phyloP scores from a whole-genome alignment of 2,113 vertebrate species.

The Myocastor coypus region DNA sequence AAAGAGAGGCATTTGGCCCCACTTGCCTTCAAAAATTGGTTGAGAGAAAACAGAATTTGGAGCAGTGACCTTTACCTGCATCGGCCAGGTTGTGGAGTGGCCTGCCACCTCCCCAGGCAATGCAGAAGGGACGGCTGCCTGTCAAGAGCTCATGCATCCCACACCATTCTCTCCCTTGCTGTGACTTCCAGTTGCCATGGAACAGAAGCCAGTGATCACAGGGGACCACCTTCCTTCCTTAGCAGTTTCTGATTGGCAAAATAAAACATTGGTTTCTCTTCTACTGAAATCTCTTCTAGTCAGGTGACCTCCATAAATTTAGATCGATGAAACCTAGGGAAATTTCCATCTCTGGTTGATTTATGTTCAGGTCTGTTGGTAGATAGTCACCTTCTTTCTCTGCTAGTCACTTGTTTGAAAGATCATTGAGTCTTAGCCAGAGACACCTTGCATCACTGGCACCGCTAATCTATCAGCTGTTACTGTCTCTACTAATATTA shows the following conservation, averaged over 20 bases:
- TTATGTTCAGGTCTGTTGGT: neutral
- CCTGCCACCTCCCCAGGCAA: neutral
- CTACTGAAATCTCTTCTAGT: neutral
- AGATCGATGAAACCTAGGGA: neutral
- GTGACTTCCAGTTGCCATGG: fast-evolving
- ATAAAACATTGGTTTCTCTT: neutral
- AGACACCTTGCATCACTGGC: neutral
- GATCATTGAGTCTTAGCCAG: neutral
- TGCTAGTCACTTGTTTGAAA: neutral
- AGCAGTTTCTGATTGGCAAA: neutral
- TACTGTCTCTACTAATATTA: neutral
- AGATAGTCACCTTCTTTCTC: neutral
- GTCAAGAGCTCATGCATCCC: fast-evolving
- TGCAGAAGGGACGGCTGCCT: neutral
- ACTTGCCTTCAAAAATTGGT: neutral
- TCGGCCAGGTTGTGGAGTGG: fast-evolving
- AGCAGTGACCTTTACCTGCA: fast-evolving
- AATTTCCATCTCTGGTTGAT: neutral
- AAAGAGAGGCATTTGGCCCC: neutral
- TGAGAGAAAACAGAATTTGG: neutral
- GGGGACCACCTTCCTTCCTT: neutral
- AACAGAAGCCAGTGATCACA: neutral
- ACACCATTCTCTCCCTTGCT: neutral
- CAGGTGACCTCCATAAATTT: neutral
- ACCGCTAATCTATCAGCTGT: neutral